Evolutionary conservation across 2,797 vertebrate genomes (phyloP).

Genomic region (Rhabdophis nuchalis): DNA sequence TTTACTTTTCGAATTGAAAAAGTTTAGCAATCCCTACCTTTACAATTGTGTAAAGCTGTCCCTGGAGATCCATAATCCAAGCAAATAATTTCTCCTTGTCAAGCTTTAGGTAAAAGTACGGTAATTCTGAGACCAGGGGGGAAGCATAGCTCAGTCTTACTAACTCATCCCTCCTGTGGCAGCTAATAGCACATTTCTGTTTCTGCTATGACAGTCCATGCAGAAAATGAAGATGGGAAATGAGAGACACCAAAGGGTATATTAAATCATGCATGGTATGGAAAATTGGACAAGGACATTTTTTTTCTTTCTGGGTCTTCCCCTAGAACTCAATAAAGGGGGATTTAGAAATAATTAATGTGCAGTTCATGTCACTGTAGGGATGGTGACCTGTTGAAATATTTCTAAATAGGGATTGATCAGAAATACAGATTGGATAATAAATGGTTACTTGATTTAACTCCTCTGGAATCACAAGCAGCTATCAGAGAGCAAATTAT

Average conservation of each 20-base stretch:
- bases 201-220: background rate
- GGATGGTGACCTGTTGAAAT: background rate
- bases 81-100: background rate
- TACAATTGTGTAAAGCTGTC: background rate
- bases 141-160: background rate
- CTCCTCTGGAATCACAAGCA: background rate
- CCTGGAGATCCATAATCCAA: background rate
- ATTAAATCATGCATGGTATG: background rate
- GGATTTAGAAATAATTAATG: background rate
- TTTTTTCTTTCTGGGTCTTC: background rate
- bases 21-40: background rate
- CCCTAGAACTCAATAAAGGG: background rate
- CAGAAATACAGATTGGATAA: background rate
- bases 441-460: background rate
- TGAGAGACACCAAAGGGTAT: background rate
- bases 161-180: background rate
- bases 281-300: background rate
- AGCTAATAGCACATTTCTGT: background rate
- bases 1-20: background rate
- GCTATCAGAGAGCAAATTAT: background rate
- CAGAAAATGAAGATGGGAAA: background rate
- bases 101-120: background rate
- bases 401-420: background rate
- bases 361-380: background rate
- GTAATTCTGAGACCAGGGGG: background rate